A percentile compares a stretch with the other conserved stretches of the same genome.
Conservation (phyloP, 2,113 vertebrate genomes). For the Hippocampus guttulatus region DNA sequence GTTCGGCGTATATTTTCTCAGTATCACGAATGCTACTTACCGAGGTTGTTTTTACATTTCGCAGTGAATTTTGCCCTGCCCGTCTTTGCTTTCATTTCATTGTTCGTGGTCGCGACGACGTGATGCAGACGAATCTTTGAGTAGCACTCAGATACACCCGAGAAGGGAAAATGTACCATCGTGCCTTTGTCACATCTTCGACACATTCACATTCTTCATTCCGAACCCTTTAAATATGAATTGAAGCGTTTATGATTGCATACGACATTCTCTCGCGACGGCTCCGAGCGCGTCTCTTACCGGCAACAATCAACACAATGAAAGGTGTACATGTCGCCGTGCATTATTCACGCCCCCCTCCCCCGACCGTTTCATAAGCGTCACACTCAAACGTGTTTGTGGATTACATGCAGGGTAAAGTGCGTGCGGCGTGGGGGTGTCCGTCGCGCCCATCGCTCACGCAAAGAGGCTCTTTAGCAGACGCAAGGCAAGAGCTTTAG, state of each 20-base stretch:
- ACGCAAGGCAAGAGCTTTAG: slow-evolving; percentile 31
- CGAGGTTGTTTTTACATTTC: too few species aligned
- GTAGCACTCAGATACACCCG: too few species aligned
- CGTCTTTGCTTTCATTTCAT: too few species aligned
- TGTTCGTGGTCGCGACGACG: too few species aligned
- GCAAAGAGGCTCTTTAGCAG: slow-evolving; percentile 44
- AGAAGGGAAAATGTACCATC: too few species aligned
- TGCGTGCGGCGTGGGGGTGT: slow-evolving; percentile 19
- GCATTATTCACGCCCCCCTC: slow-evolving; percentile 63
- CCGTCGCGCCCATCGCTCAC: slow-evolving; percentile 49
- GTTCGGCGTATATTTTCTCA: too few species aligned
- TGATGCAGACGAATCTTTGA: too few species aligned
- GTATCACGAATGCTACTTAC: too few species aligned
- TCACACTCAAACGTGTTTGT: slow-evolving; percentile 65
- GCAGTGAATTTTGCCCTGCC: too few species aligned
- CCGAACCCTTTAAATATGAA: background rate
- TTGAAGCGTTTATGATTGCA: background rate
- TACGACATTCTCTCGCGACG: background rate
- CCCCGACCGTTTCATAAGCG: slow-evolving; percentile 56
- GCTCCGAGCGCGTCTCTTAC: background rate
- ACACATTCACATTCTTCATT: background rate
- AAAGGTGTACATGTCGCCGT: slow-evolving; percentile 58
- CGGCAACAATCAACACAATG: slow-evolving; percentile 59
- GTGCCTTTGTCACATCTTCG: too few species aligned
- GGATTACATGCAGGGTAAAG: slow-evolving; percentile 52